Evolutionary conservation across 2,888 invertebrate genomes (phyloP).

Genomic region (Scelioninae gen. 1): DNA sequence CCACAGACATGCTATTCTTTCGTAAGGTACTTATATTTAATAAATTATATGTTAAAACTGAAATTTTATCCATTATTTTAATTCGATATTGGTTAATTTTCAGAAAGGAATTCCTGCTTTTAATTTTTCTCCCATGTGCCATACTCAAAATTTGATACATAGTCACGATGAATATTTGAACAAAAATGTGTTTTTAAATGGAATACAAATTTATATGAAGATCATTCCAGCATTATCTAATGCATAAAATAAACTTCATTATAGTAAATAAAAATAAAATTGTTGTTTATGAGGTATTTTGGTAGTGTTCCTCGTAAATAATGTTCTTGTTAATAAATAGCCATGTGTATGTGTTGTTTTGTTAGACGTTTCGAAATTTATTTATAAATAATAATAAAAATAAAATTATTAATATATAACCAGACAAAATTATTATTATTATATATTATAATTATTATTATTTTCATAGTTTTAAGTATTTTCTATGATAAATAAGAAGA

Average conservation of each 20-base stretch:
- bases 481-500: too few relatives aligned
- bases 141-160: slow-evolving; percentile 93
- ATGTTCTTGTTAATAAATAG: too few relatives aligned
- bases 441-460: too few relatives aligned
- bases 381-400: too few relatives aligned
- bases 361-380: too few relatives aligned
- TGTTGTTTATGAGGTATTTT: too few relatives aligned
- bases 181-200: slow-evolving; percentile 90
- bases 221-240: slow-evolving; percentile 88
- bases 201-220: slow-evolving; percentile 91
- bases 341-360: too few relatives aligned
- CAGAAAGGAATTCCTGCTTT: slow-evolving; percentile 91
- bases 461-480: too few relatives aligned
- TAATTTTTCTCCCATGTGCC: slow-evolving; percentile 95
- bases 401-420: too few relatives aligned
- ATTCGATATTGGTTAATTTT: slow-evolving; percentile 49
- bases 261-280: not conserved
- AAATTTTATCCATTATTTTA: too few relatives aligned
- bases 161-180: slow-evolving; percentile 95
- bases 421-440: too few relatives aligned
- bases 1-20: slow-evolving; percentile 94
- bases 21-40: slow-evolving; percentile 85
- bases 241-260: slow-evolving; percentile 77
- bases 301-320: too few relatives aligned
- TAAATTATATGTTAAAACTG: not conserved